phyloP scores from a whole-genome alignment of 1,140 invertebrate species.

The Pemphigus obesinymphae region DNA sequence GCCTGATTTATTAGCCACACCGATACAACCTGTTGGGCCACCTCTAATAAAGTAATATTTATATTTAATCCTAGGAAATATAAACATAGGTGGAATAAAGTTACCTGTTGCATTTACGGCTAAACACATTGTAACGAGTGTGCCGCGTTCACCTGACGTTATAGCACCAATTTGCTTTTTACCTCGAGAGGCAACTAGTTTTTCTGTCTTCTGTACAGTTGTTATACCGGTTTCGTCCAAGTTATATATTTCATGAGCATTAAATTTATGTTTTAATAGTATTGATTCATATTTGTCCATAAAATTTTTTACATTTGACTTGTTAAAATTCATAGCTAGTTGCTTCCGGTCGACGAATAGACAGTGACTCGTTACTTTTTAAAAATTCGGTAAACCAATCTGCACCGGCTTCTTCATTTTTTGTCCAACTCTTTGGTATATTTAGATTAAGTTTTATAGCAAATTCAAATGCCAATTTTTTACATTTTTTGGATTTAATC shows the following conservation, averaged over 20 bases:
- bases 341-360: neutral
- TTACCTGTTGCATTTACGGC: conserved; percentile 49
- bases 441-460: too few relatives aligned
- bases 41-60: conserved; percentile 47
- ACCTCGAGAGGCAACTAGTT: conserved; percentile 48
- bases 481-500: neutral
- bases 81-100: conserved; percentile 49
- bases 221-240: conserved; percentile 47
- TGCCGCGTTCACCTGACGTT: conserved; percentile 49
- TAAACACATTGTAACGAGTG: conserved; percentile 48
- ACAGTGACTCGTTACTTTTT: neutral
- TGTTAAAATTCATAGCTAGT: conserved; percentile 30
- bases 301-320: conserved; percentile 49
- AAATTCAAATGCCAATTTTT: conserved; percentile 7
- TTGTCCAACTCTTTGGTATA: neutral
- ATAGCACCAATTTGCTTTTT: conserved; percentile 49
- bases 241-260: conserved; percentile 49
- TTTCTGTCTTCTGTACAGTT: conserved; percentile 46
- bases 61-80: conserved; percentile 50
- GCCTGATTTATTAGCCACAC: conserved; percentile 51
- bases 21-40: conserved; percentile 51
- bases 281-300: conserved; percentile 48
- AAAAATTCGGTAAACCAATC: neutral
- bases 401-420: neutral
- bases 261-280: conserved; percentile 46